phyloP scores from a whole-genome alignment of 2,113 vertebrate species.

The Nycticorax nycticorax region DNA sequence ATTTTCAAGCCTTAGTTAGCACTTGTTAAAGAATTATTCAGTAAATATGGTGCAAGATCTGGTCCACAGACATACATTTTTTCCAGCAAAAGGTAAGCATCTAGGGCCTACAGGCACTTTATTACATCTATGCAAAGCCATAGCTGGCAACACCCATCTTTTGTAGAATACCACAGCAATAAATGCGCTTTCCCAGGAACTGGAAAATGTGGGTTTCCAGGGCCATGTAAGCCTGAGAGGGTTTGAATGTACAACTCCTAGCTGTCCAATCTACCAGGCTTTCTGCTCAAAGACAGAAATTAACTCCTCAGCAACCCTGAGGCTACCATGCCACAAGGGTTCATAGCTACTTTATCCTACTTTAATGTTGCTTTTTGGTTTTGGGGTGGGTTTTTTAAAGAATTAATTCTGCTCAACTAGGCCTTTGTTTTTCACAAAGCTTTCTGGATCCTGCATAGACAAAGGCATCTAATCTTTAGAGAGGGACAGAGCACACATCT shows the following conservation, averaged over 20 bases:
- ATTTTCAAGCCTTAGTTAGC: background rate
- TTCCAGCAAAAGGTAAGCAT: background rate
- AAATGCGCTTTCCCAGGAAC: background rate
- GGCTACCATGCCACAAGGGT: background rate
- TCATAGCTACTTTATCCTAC: background rate
- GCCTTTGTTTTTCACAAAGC: background rate
- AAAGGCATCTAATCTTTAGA: background rate
- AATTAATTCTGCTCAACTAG: background rate
- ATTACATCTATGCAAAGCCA: background rate
- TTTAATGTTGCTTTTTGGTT: background rate
- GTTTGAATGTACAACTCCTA: background rate
- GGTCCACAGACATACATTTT: background rate
- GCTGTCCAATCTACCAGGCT: background rate
- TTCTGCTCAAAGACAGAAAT: background rate
- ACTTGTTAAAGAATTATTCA: background rate
- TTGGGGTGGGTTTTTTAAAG: background rate
- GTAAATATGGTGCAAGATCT: background rate
- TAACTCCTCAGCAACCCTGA: background rate
- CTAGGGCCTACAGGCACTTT: background rate
- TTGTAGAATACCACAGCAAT: background rate
- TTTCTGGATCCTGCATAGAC: background rate
- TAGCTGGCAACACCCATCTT: background rate
- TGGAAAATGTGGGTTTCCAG: background rate
- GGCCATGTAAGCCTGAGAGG: fast-evolving
- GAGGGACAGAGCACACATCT: background rate